These are phyloP conservation scores for Eilema griseolum DNA, from an alignment of 2,888 invertebrate genomes.

Conservation along the genomic window DNA sequence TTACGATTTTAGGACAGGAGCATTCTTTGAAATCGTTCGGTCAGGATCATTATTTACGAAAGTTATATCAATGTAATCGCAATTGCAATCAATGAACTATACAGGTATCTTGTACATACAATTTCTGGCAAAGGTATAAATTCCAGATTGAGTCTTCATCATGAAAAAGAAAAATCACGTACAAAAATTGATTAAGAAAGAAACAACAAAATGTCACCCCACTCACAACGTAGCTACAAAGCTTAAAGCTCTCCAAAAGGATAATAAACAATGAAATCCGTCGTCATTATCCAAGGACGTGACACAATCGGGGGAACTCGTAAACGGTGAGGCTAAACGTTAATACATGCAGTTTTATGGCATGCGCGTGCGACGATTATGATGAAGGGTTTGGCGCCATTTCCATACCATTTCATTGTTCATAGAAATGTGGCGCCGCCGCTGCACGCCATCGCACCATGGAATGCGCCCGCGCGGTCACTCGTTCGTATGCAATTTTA, in stretches of 20 bases:
- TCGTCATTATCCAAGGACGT: conserved; percentile 63
- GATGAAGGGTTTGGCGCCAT: conserved; percentile 79
- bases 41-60: neutral
- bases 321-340: conserved; percentile 60
- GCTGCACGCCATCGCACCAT: conserved; percentile 5
- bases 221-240: neutral
- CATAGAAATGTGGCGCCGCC: conserved; percentile 82
- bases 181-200: neutral
- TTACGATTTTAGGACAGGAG: too few species aligned
- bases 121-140: too few species aligned
- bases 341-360: conserved; percentile 69
- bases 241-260: conserved; percentile 11
- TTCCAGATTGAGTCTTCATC: too few species aligned
- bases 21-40: too few species aligned
- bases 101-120: too few species aligned
- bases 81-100: neutral
- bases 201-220: neutral
- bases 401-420: conserved; percentile 82
- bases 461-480: conserved; percentile 48
- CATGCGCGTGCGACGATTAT: conserved; percentile 73
- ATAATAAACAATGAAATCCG: conserved; percentile 22
- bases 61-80: too few species aligned
- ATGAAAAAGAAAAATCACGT: too few species aligned
- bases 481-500: conserved; percentile 80
- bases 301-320: conserved; percentile 60